Base-by-base conservation (phyloP, 1,140 invertebrate species). In the Hycleus cichorii region DNA sequence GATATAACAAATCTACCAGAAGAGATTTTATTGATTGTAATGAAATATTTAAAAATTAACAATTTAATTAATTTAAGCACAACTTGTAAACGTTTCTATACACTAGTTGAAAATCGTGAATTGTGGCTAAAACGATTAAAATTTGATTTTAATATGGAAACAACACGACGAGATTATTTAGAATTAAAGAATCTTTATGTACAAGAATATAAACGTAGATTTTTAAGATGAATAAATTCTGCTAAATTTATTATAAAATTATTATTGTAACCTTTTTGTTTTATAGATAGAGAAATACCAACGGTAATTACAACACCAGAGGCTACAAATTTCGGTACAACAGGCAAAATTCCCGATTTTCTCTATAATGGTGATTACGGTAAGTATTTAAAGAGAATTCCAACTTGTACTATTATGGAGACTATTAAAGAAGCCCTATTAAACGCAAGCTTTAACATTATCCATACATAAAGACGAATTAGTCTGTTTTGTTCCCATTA, bases 271-370 rank as follows among this genome's bases (percentile, higher is more conserved):
- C 7, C 7, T 32, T 32, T 32, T 3, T 32, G 4, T 7, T 32
- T 32, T 32, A 32, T 32, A 32, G 32, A 32, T 7, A 32, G 3
- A 7, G 32, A 32, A 18, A 18, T 18, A 18, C 1, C 18, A 32
- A 2, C 32, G n/a, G 26, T 32, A 26, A 27, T 58, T 12, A 43
- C 45, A 6, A 47, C 60, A 12, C 65, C 68, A 10, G 68, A 71
- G 53, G 66, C 69, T 5, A 70, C 66, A 42, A 62, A 53, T 61
- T 59, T 64, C 27, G 68, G 67, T 40, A 71, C 68, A 5, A 69
- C 67, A 6, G 69, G 69, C 11, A 53, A 61, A 39, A 68, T 67
- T 50, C 62, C 67, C 12, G 66, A 67, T 58, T 51, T 63, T 47
- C 51, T 43, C 26, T 64, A 60, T 11, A 71, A 69, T 64, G 67